Base-by-base conservation (phyloP, 2,888 invertebrate species). In the Busseola fusca region DNA sequence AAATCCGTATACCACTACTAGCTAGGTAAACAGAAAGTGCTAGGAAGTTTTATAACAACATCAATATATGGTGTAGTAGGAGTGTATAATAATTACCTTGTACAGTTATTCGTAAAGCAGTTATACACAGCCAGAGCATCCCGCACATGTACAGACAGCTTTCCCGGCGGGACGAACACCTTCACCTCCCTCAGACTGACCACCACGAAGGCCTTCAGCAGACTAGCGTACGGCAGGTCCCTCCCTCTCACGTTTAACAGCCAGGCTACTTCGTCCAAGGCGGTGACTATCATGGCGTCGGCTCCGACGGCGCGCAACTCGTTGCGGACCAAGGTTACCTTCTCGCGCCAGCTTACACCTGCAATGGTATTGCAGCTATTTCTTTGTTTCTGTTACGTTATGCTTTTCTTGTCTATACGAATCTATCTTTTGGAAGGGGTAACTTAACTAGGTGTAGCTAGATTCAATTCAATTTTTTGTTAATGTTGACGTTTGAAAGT, bases 241-340 rank as follows among this genome's bases (percentile, higher is more conserved):
- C 96, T 95, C 0, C 98, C 98, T n/a, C 99, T 96, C 27, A 99
- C 96, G 91, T 99, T 99, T 50, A 98, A 95, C 48, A 99, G 92
- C 97, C 98, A 99, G 0, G 98, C 98, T 34, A 95, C 93, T 91
- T 99, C 98, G 85, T 98, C 98, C 69, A 99, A 92, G 0, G 98
- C 97, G 0, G 98, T 98, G 21, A 99, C 96, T 42, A 99, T 96
- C 95, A 98, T 97, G 0, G 98, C 98, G 84, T 98, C 97, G 0
- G 97, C 97, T 0, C 96, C 96, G n/a, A 96, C 91, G 6, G 95
- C 92, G 34, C 93, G 92, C 86, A 99, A 95, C 78, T 97, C 96
- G 6, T 93, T 90, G 18, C 98, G 96, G 1, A 98, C 93, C 62
- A 96, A 96, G 9, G 94, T 89, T 0, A 99, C 96, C 92, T 99